Evolutionary conservation across 2,113 vertebrate species (phyloP).

Genomic region (Phyllostomus hastatus): DNA sequence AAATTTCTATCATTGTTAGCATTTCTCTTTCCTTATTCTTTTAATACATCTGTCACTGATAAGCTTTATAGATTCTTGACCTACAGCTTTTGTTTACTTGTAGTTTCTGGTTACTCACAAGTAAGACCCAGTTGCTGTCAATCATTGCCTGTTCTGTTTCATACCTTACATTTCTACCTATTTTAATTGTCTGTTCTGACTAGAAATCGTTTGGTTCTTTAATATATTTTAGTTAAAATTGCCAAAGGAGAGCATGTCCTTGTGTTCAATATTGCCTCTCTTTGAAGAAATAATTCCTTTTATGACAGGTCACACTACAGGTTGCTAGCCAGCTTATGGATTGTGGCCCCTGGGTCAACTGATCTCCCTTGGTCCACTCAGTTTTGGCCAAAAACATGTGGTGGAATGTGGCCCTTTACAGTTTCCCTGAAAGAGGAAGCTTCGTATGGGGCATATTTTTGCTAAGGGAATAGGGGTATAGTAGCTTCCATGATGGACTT

Average conservation of each 20-base stretch:
- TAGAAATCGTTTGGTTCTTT: neutral
- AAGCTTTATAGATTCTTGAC: neutral
- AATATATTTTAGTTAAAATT: neutral
- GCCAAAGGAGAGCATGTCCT: neutral
- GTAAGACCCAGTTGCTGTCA: neutral
- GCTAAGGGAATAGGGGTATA: neutral
- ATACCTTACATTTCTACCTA: neutral
- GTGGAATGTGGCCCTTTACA: rapidly evolving
- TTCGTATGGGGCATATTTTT: neutral
- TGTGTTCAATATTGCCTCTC: neutral
- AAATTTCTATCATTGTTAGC: neutral
- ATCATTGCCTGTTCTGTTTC: neutral
- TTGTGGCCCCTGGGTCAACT: neutral
- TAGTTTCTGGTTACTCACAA: neutral
- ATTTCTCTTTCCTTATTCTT: neutral
- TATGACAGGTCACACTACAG: neutral
- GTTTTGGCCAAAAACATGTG: neutral
- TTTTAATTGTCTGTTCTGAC: neutral
- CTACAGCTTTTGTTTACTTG: neutral
- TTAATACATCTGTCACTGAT: neutral
- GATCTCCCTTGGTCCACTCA: neutral
- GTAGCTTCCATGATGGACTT: neutral
- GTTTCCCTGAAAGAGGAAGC: neutral
- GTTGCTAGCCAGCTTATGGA: neutral
- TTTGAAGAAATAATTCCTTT: neutral